Percentiles rank a stretch among this genome's conserved stretches.
phyloP scores from a whole-genome alignment of 2,113 vertebrate species.

The Hippocampus zosterae region DNA sequence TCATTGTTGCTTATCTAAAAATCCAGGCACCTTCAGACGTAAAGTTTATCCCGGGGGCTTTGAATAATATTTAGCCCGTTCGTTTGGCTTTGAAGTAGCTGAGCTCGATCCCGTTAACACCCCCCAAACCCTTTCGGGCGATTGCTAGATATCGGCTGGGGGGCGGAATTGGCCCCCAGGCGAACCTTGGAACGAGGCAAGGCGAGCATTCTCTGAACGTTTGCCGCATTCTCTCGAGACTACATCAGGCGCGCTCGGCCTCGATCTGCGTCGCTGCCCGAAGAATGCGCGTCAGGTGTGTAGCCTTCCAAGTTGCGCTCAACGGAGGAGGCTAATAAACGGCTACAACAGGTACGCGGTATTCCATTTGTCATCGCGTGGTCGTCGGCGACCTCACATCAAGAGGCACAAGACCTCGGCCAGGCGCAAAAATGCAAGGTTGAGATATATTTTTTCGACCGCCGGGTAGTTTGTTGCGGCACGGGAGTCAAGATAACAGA shows the following conservation, averaged over 20 bases:
- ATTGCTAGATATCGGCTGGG: conserved; percentile 12
- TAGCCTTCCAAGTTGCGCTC: conserved; percentile 36
- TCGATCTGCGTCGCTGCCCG: conserved; percentile 7
- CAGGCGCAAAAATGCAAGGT: neutral
- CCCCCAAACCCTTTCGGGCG: neutral
- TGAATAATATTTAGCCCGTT: conserved; percentile 11
- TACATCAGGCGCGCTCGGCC: conserved; percentile 29
- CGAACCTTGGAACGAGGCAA: conserved; percentile 15
- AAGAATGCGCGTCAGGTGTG: conserved; percentile 45
- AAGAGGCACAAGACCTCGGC: neutral
- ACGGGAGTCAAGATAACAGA: no score
- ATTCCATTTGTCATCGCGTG: conserved; percentile 42
- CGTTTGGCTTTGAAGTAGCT: conserved; percentile 44
- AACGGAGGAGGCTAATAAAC: conserved; percentile 48
- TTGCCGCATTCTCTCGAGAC: conserved; percentile 32
- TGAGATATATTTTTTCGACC: neutral
- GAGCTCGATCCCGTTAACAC: neutral
- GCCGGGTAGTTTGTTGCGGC: no score
- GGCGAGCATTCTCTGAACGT: conserved; percentile 15
- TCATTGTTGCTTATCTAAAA: conserved; percentile 28
- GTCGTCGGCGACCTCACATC: conserved; percentile 17
- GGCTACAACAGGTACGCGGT: conserved; percentile 5
- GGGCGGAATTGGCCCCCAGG: conserved; percentile 8
- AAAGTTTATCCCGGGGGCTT: neutral
- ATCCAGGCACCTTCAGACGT: conserved; percentile 13